phyloP scores from a whole-genome alignment of 64 coral and sea anemone genomes.

The Pocillopora damicornis region DNA sequence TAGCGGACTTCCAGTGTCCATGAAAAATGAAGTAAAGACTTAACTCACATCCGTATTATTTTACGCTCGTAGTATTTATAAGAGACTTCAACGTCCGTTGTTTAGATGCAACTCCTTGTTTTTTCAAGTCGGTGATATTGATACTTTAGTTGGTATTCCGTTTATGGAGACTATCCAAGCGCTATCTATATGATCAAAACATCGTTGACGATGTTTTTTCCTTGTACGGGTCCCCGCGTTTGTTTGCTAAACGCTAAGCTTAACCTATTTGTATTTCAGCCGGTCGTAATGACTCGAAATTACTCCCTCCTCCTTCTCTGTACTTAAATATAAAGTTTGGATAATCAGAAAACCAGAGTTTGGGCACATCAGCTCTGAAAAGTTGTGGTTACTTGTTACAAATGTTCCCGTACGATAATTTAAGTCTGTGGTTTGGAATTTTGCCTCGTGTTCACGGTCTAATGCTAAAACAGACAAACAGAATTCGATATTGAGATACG shows the following conservation, averaged over 20 bases:
- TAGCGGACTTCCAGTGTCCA: constrained; percentile 11
- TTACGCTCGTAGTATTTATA: not conserved
- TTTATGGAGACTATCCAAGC: not conserved
- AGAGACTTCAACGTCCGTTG: not conserved
- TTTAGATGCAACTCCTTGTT: not conserved
- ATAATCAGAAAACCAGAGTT: not conserved
- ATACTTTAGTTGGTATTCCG: not conserved
- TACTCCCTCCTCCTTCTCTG: not conserved
- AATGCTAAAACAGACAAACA: not conserved
- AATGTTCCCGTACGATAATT: not conserved
- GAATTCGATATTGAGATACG: not conserved
- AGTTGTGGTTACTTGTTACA: constrained; percentile 8
- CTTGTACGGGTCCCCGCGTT: too few relatives aligned
- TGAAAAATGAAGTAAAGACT: not conserved
- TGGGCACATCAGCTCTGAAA: not conserved
- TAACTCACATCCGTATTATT: not conserved
- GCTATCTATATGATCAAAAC: not conserved
- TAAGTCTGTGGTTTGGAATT: constrained; percentile 36
- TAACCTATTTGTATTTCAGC: not conserved
- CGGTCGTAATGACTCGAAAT: not conserved
- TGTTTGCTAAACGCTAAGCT: not conserved
- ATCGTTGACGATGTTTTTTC: not conserved
- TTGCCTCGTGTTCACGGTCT: not conserved
- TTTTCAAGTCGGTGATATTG: not conserved
- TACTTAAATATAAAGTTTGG: not conserved